These are phyloP conservation scores for Nasonia oneida DNA, from an alignment of 2,888 invertebrate genomes.

Conservation along the genomic window DNA sequence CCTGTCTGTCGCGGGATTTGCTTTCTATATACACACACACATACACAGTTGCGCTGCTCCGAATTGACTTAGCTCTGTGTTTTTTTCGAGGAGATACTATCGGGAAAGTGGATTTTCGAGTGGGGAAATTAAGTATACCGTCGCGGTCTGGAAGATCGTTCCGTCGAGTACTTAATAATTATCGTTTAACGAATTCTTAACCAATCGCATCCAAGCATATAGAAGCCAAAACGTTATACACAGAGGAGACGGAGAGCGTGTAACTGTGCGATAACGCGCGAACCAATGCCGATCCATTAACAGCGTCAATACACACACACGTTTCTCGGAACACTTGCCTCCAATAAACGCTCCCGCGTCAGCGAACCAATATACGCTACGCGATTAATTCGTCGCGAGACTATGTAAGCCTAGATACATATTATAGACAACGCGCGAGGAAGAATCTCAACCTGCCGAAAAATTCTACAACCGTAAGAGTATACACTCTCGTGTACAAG, in stretches of 20 bases:
- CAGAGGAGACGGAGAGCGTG: not conserved
- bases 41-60: conserved; percentile 21
- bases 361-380: conserved; percentile 24
- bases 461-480: not conserved
- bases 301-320: not conserved
- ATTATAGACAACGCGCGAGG: not conserved
- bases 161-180: not conserved
- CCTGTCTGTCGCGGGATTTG: conserved; percentile 16
- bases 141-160: not conserved
- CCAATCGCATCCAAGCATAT: not conserved
- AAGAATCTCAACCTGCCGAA: not conserved
- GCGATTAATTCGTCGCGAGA: conserved; percentile 42
- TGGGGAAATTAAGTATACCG: too few species aligned
- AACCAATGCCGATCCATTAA: conserved; percentile 20
- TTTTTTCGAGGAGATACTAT: not conserved
- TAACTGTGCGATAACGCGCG: conserved; percentile 15
- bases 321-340: conserved; percentile 1
- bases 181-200: not conserved
- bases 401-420: not conserved
- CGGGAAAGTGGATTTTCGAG: not conserved
- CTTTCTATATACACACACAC: not conserved
- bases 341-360: conserved; percentile 26
- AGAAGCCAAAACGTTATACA: not conserved
- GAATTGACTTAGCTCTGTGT: conserved; percentile 41
- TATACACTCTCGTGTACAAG: not conserved